Evolutionary conservation across 2,888 invertebrate genomes (phyloP).

Genomic region (Dolichomitus sp.): DNA sequence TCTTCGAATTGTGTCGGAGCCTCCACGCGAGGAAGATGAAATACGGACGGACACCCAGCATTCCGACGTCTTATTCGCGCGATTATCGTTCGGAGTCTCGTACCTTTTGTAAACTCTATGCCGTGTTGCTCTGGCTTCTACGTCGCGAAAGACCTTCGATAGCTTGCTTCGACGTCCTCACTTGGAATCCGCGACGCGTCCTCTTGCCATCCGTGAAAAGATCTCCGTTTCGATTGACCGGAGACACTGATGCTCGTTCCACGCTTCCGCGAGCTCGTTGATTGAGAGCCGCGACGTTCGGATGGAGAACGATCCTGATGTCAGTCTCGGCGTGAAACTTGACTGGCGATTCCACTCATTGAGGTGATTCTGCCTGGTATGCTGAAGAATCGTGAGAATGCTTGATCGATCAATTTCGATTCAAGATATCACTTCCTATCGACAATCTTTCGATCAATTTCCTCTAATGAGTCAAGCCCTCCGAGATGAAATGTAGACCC

Average conservation of each 20-base stretch:
- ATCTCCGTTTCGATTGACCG: slow-evolving; percentile 31
- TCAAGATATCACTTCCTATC: background rate
- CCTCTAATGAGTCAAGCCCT: background rate
- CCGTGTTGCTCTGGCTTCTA: background rate
- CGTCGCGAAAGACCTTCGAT: background rate
- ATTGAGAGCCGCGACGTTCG: slow-evolving; percentile 42
- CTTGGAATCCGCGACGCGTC: slow-evolving; percentile 28
- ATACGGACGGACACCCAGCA: slow-evolving; percentile 66
- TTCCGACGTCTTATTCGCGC: slow-evolving; percentile 79
- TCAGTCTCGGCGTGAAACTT: background rate
- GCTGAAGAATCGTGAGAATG: background rate
- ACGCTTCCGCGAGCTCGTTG: slow-evolving; percentile 56
- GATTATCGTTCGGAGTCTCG: slow-evolving; percentile 72
- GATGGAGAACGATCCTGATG: slow-evolving; percentile 5
- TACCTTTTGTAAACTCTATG: background rate
- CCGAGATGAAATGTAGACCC: too few relatives aligned
- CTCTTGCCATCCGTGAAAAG: slow-evolving; percentile 22
- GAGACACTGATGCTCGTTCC: slow-evolving; percentile 40
- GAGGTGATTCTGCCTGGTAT: background rate
- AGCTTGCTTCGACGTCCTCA: slow-evolving; percentile 1
- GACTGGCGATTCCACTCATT: slow-evolving; percentile 11
- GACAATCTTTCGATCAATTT: background rate
- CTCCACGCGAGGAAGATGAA: slow-evolving; percentile 52
- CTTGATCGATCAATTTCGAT: background rate
- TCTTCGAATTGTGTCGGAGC: slow-evolving; percentile 15